Evolutionary conservation across 2,113 vertebrate species (phyloP), one percentile per base, ranked within the genome.

Genomic region (Proterorhinus semilunaris): DNA sequence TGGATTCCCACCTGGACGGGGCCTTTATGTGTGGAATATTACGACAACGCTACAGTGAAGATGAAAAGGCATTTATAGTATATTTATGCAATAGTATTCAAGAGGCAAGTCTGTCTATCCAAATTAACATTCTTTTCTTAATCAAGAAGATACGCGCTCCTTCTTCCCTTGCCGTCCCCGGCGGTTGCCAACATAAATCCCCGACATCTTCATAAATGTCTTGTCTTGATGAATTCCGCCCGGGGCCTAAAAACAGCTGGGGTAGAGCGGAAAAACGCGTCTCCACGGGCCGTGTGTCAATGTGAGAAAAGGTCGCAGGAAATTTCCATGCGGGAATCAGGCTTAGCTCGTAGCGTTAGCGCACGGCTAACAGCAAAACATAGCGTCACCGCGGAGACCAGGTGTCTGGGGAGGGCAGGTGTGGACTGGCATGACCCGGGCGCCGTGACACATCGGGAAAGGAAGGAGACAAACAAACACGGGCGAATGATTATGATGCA

Each of bases 281-380:
- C 57, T 59, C 57, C 12, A 7, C 75, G 75, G 80, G 69, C 67
- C 68, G 10, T 12, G 66, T 74, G 68, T 72, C 76, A 83, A 81
- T 65, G 71, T 75, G 73, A 73, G 66, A 69, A 71, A 79, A 82
- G 87, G 78, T 84, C 65, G 77, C 68, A 76, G 82, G 80, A 87
- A 87, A 83, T 86, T 82, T 87, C 83, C 82, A 81, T 64, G 47
- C 64, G 69, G 68, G 12, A 42, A 64, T 42, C 2, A 67, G 8
- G 65, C 13, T 8, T 16, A 5, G 13, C 15, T n/a, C 21, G 16
- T 16, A 5, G 13, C 15, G 52, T 54, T 54, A 21, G 71, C 70
- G 57, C 36, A 48, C 57, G 16, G 50, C 62, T 66, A 65, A 69
- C 21, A 62, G 53, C 72, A 57, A 49, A 69, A 77, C 55, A 79